A percentile compares a stretch with the other conserved stretches of the same genome.
These are phyloP conservation scores for Caenorhabditis sp. DNA, from an alignment of 2,888 invertebrate genomes.

Conservation along the genomic window DNA sequence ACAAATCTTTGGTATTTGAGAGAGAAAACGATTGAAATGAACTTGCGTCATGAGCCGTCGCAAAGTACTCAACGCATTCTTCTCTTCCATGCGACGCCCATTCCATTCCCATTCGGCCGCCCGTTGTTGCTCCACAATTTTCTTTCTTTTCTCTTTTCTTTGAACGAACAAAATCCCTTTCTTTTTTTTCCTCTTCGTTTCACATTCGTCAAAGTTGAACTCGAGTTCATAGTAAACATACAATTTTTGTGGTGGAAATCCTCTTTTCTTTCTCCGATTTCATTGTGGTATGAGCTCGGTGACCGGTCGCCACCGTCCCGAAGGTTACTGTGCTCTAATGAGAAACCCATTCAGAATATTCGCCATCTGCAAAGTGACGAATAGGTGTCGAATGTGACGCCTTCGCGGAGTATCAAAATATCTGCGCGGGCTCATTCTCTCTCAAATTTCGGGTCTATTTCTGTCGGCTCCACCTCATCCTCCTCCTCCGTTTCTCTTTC, in stretches of 20 bases:
- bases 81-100: not conserved
- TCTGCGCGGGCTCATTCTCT: constrained; percentile 1
- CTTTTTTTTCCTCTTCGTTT: no score
- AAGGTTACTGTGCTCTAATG: not conserved
- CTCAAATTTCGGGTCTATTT: no score
- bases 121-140: not conserved
- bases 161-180: not conserved
- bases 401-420: constrained; percentile 26
- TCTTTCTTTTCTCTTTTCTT: not conserved
- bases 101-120: not conserved
- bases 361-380: not conserved
- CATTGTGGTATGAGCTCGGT: not conserved
- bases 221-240: constrained; percentile 15
- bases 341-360: constrained; percentile 6
- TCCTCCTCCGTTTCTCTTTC: constrained; percentile 25
- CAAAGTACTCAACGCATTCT: not conserved
- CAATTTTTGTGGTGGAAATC: no score
- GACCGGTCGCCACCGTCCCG: not conserved
- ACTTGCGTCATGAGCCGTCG: constrained; percentile 33
- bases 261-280: constrained; percentile 5
- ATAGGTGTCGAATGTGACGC: constrained; percentile 21
- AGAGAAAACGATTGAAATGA: constrained; percentile 16
- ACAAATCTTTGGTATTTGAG: constrained; percentile 17
- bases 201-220: no score
- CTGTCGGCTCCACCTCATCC: not conserved